phyloP scores from a whole-genome alignment of 2,888 invertebrate genomes.

The Lagria hirta region DNA sequence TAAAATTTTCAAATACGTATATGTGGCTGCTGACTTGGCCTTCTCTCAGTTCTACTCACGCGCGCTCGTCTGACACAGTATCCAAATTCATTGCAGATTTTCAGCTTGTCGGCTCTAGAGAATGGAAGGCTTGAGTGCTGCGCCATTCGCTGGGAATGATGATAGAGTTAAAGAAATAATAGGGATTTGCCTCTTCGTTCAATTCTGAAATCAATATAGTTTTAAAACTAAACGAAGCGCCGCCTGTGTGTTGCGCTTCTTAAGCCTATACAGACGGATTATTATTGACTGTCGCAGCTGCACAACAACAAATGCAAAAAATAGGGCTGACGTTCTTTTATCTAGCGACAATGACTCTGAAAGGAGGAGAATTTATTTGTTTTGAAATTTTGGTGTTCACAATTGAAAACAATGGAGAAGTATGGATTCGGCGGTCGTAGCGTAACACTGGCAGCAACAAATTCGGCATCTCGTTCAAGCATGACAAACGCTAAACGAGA shows the following conservation, averaged over 20 bases:
- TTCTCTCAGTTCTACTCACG: constrained; percentile 41
- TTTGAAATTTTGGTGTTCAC: constrained; percentile 26
- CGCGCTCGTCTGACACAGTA: constrained; percentile 46
- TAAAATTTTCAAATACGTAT: constrained; percentile 27
- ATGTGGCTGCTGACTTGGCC: constrained; percentile 36
- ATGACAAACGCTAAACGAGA: constrained; percentile 42
- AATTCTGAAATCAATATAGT: constrained; percentile 52
- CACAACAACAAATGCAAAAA: constrained; percentile 18
- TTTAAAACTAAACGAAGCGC: constrained; percentile 44
- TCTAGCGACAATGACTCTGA: constrained; percentile 16
- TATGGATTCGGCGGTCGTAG: constrained; percentile 25
- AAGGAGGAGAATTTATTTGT: constrained; percentile 22
- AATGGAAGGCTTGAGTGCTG: constrained; percentile 53
- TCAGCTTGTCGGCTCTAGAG: constrained; percentile 54
- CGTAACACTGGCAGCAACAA: constrained; percentile 30
- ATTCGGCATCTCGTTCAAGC: constrained; percentile 40
- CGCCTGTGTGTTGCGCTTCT: too few relatives aligned
- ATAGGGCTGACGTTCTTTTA: constrained; percentile 17
- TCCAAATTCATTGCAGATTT: constrained; percentile 56
- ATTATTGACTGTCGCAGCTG: constrained; percentile 13
- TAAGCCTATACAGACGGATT: too few relatives aligned
- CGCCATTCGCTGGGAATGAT: constrained; percentile 52
- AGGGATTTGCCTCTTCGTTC: constrained; percentile 51
- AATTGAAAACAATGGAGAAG: constrained; percentile 29
- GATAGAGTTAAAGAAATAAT: constrained; percentile 54